Percentiles rank a stretch among this genome's conserved stretches.
These are phyloP conservation scores for Seira ritae DNA, from an alignment of 2,888 invertebrate species.

Conservation along the genomic window DNA sequence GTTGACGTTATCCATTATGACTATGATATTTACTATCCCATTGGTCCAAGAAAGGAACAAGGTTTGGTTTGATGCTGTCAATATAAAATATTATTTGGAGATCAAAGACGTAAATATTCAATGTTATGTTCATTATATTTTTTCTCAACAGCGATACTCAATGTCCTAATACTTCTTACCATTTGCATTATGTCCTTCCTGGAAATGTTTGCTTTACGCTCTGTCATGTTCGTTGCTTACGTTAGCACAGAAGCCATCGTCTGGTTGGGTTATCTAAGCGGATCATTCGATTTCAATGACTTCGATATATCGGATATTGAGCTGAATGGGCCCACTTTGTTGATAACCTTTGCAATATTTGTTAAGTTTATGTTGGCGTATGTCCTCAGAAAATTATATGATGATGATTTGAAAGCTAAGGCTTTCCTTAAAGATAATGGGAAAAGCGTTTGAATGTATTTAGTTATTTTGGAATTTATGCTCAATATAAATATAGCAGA, in stretches of 20 bases:
- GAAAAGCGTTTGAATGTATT: no score
- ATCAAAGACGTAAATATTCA: no score
- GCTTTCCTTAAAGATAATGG: background rate
- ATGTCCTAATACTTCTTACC: background rate
- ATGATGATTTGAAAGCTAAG: conserved; percentile 21
- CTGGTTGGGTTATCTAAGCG: conserved; percentile 15
- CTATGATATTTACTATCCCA: background rate
- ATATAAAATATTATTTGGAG: background rate
- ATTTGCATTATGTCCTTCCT: conserved; percentile 24
- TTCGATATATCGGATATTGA: background rate
- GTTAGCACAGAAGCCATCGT: conserved; percentile 17
- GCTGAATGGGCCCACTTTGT: background rate
- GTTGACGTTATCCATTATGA: background rate
- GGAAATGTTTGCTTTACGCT: conserved; percentile 28
- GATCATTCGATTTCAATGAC: background rate
- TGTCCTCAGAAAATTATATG: background rate
- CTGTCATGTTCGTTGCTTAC: background rate
- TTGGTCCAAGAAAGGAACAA: no score
- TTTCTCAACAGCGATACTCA: background rate
- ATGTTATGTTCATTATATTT: background rate
- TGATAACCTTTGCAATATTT: conserved; percentile 23
- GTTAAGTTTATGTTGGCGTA: conserved; percentile 15
- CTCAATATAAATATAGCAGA: no score
- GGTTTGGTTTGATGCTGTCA: background rate
- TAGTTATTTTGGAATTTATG: no score